Base-by-base conservation (phyloP, 1,140 invertebrate species). In the Scaptomyza pallida region DNA sequence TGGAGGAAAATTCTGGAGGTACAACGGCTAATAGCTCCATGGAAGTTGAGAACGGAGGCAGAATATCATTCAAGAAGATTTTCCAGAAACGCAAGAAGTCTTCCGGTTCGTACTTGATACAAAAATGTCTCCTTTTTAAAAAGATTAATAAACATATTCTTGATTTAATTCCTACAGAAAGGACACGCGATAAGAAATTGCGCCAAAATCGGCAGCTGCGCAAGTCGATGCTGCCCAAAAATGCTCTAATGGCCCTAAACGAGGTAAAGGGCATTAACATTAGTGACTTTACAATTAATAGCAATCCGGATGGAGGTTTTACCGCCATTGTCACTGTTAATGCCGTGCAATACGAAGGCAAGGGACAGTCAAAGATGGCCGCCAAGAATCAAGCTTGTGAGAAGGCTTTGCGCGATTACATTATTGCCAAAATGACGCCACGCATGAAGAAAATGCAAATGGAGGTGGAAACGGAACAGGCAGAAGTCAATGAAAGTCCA, bases 161-260 rank as follows among this genome's bases (percentile, higher is more conserved):
- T 56, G 10, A 12, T 48, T 51, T 23, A 1, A 5, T 26, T 33
- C 43, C 37, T 47, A 0, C 15, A 91, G 89, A 91, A 43, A 75
- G 88, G 21, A 77, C 90, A 8, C 91, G 90, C 26, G 93, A 93
- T 72, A 94, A 94, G 54, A 93, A 94, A 6, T 92, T 94, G 54
- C 93, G 95, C 0, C 93, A 95, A 91, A 95, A 96, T 89, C 94
- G 94, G 69, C 93, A 93, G 60, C 83, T 95, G 37, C 92, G 95
- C 23, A 94, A 94, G 23, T 93, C 95, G 15, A 92, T 95, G 44
- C 93, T 95, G 41, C 95, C 96, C 8, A 97, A 97, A 91, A 97
- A 97, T 89, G 96, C 96, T 4, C 93, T 97, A 23, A 97, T 97
- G 95, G 95, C 96, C 60, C 93, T 97, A 9, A 96, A 97, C 91